Evolutionary conservation across 1,140 invertebrate genomes (phyloP), one percentile per base, ranked within the genome.

Genomic region (Drosophila guanche): DNA sequence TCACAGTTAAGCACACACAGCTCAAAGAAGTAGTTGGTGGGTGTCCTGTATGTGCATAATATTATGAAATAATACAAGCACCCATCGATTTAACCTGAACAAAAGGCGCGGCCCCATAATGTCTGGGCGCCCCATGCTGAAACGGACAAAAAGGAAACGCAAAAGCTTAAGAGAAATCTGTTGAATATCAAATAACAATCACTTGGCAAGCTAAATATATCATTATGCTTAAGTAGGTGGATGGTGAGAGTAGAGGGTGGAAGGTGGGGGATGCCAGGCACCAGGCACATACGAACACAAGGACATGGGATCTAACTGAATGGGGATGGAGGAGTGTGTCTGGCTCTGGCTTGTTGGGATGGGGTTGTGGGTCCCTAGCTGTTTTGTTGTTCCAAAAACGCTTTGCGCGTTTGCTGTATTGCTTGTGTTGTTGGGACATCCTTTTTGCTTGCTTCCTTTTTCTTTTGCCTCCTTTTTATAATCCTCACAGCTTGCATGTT

Each of bases 101-200:
- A 79, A 71, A 37, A 47, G 46, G 69, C 62, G 58, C 52, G 48
- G 47, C 37, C 50, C 20, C 27, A 33, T 23, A 51, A 60, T 50
- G 53, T 12, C 29, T 33, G 29, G 8, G 33, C 33, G 23, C 12
- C 52, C 43, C 37, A 62, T 47, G 45, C 42, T 12, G 46, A 27
- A 46, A 16, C 45, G 16, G 59, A 46, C 47, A 23, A 23, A 42
- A 45, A 61, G 45, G 45, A 57, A 51, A 61, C 40, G 53, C 59
- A 33, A 72, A 66, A 54, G 40, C 53, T 54, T 61, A 68, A 56
- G 41, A 72, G 68, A 88, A 88, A 88, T 88, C 84, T 88, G 84
- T 88, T 88, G 84, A 88, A 88, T 88, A 88, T 88, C 84, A 89
- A 88, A 88, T 88, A 88, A 88, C 84, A 88, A 88, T 89, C 84